Percentiles rank a stretch among this genome's conserved stretches.
phyloP scores from a whole-genome alignment of 2,888 invertebrate species.

The Phlogophora meticulosa region DNA sequence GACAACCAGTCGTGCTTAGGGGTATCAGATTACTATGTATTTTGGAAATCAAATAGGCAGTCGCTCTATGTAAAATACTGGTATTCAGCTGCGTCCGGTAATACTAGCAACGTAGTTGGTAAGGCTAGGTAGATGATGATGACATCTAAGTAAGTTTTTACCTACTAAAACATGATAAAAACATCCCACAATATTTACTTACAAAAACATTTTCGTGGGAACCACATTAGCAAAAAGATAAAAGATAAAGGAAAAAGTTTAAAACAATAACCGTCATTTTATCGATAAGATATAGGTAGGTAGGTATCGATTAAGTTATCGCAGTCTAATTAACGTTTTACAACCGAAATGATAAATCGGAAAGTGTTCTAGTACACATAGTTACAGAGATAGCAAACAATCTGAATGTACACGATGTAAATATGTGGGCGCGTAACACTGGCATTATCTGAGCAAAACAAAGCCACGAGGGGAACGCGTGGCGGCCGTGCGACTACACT shows the following conservation, averaged over 20 bases:
- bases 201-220: conserved; percentile 44
- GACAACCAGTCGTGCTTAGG: too few relatives aligned
- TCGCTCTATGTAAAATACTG: too few relatives aligned
- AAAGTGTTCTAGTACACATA: conserved; percentile 73
- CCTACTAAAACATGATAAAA: neutral
- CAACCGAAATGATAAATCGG: conserved; percentile 70
- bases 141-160: neutral
- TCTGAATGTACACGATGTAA: conserved; percentile 82
- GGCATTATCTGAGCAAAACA: conserved; percentile 85
- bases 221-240: conserved; percentile 21
- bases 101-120: too few relatives aligned
- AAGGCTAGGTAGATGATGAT: too few relatives aligned
- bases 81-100: too few relatives aligned
- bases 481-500: conserved; percentile 76
- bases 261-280: conserved; percentile 39
- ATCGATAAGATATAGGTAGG: too few relatives aligned
- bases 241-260: conserved; percentile 23
- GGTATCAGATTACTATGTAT: too few relatives aligned
- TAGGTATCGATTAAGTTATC: conserved; percentile 73
- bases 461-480: conserved; percentile 86
- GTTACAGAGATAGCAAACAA: conserved; percentile 78
- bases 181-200: conserved; percentile 26
- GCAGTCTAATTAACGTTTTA: conserved; percentile 79
- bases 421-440: conserved; percentile 75
- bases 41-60: too few relatives aligned